Evolutionary conservation across 2,797 vertebrate species (phyloP).

Genomic region (Poeciliopsis paucimaculata): DNA sequence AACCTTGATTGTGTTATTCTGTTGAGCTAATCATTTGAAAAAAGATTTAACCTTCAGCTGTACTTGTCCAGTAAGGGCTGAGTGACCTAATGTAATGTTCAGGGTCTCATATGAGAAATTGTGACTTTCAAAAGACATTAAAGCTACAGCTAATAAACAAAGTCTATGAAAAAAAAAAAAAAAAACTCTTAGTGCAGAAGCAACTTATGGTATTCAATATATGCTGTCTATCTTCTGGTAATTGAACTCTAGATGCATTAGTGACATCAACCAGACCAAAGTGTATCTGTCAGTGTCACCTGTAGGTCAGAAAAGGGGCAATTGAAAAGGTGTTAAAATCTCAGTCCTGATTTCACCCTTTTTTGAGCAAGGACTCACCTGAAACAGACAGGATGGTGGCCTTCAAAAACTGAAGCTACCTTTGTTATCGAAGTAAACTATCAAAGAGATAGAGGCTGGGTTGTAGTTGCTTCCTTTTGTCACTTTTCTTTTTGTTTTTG

Average conservation of each 20-base stretch:
- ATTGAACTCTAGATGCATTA: not conserved
- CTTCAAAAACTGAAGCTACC: not conserved
- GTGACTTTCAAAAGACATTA: not conserved
- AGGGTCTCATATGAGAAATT: not conserved
- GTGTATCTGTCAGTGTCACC: not conserved
- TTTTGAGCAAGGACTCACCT: not conserved
- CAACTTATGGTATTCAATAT: not conserved
- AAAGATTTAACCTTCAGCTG: conserved; percentile 21
- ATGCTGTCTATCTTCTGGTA: not conserved
- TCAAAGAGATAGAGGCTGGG: not conserved
- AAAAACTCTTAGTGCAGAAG: not conserved
- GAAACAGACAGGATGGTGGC: not conserved
- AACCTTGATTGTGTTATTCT: conserved; percentile 11
- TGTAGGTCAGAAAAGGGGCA: not conserved
- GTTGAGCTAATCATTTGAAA: conserved; percentile 16
- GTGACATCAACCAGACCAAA: not conserved
- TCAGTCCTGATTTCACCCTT: not conserved
- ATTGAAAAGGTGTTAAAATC: not conserved
- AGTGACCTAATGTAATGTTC: conserved; percentile 7
- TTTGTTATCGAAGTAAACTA: not conserved
- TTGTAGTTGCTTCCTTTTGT: not conserved
- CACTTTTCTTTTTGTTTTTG: not conserved
- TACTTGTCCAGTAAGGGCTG: not conserved
- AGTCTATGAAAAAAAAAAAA: not conserved
- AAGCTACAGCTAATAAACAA: not conserved